These are phyloP conservation scores for Upupa epops DNA, from an alignment of 2,113 vertebrate genomes.

Conservation along the genomic window DNA sequence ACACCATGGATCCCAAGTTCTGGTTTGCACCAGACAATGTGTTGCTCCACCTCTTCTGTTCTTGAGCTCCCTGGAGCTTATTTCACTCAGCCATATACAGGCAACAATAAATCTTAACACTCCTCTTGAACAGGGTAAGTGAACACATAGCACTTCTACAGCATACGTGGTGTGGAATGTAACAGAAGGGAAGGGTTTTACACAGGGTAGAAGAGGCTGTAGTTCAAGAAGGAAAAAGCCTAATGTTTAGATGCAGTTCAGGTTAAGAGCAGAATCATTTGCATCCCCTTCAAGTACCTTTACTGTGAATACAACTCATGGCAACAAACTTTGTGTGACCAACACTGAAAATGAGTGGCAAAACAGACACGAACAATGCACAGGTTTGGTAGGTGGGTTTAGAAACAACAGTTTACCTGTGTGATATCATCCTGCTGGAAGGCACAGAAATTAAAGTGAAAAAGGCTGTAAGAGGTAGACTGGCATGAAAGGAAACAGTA, in stretches of 20 bases:
- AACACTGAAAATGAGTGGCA: neutral
- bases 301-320: neutral
- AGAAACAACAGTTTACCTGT: constrained; percentile 60
- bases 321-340: neutral
- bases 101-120: neutral
- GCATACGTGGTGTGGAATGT: neutral
- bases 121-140: neutral
- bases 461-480: constrained; percentile 61
- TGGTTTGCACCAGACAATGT: neutral
- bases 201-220: neutral
- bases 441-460: constrained; percentile 68
- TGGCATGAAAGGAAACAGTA: constrained; percentile 51
- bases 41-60: neutral
- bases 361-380: neutral
- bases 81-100: neutral
- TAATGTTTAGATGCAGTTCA: neutral
- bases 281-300: neutral
- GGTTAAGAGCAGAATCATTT: neutral
- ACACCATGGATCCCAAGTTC: neutral
- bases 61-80: neutral
- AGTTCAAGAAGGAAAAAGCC: neutral
- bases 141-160: neutral
- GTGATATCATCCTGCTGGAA: constrained; percentile 66
- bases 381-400: neutral
- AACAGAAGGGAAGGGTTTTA: neutral